These are phyloP conservation scores for Caenorhabditis brenneri DNA, from an alignment of 1,140 invertebrate species.

Conservation along the genomic window DNA sequence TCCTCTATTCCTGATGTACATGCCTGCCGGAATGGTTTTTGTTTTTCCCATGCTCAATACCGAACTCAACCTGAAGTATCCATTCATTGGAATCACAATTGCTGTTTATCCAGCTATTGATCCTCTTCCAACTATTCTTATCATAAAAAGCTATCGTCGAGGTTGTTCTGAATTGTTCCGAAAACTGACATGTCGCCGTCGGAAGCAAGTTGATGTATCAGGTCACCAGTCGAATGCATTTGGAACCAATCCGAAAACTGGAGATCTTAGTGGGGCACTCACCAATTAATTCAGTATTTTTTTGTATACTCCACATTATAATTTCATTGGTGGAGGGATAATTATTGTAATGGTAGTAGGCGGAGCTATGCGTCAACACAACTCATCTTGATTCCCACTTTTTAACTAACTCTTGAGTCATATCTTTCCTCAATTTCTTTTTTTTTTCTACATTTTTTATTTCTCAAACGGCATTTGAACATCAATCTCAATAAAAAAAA, in stretches of 20 bases:
- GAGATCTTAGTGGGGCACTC: no score
- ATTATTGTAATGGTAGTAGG: no score
- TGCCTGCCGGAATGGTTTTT: neutral
- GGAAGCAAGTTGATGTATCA: neutral
- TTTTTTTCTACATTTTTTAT: no score
- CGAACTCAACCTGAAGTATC: neutral
- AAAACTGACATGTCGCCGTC: neutral
- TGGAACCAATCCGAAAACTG: neutral
- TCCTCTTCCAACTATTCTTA: neutral
- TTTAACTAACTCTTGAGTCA: no score
- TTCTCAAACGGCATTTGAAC: no score
- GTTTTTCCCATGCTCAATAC: constrained; percentile 8
- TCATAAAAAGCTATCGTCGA: neutral
- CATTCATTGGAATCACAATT: constrained; percentile 5
- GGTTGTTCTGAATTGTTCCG: neutral
- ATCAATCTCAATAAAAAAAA: no score
- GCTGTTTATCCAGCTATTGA: neutral
- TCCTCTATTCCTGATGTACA: neutral
- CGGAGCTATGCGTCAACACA: no score
- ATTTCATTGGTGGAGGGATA: no score
- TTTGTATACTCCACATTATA: no score
- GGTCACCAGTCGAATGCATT: neutral
- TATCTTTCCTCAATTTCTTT: no score
- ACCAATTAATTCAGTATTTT: no score
- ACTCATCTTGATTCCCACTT: no score